phyloP scores from a whole-genome alignment of 1,140 invertebrate genomes.

The Sycobia sp. region DNA sequence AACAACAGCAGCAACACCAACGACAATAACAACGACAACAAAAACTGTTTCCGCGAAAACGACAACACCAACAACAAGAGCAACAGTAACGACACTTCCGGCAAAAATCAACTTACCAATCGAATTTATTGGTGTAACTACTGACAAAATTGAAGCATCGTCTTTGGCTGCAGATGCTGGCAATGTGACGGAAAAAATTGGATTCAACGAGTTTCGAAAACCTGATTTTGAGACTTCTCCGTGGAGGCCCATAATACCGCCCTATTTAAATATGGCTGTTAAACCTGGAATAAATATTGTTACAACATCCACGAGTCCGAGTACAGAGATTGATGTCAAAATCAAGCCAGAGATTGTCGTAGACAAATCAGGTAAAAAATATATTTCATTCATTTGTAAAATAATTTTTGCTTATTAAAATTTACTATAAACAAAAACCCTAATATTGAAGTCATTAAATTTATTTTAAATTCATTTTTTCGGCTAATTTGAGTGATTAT shows the following conservation, averaged over 20 bases:
- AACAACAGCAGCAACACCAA: neutral
- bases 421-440: no score
- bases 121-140: no score
- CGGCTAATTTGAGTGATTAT: no score
- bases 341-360: neutral
- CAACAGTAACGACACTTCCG: neutral
- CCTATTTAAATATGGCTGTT: slow-evolving; percentile 46
- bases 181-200: slow-evolving; percentile 19
- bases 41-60: no score
- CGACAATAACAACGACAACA: neutral
- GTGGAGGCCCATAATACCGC: slow-evolving; percentile 57
- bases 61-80: slow-evolving; percentile 14
- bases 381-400: no score
- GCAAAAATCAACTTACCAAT: no score
- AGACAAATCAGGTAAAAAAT: slow-evolving; percentile 6
- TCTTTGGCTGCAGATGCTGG: no score
- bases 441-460: no score
- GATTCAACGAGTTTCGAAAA: slow-evolving; percentile 48
- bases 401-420: no score
- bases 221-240: slow-evolving; percentile 56
- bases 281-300: slow-evolving; percentile 35
- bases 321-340: slow-evolving; percentile 2
- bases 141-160: slow-evolving; percentile 15
- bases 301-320: slow-evolving; percentile 7
- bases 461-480: no score